Evolutionary conservation across 2,113 vertebrate species (phyloP).

Genomic region (Pelecanus crispus): DNA sequence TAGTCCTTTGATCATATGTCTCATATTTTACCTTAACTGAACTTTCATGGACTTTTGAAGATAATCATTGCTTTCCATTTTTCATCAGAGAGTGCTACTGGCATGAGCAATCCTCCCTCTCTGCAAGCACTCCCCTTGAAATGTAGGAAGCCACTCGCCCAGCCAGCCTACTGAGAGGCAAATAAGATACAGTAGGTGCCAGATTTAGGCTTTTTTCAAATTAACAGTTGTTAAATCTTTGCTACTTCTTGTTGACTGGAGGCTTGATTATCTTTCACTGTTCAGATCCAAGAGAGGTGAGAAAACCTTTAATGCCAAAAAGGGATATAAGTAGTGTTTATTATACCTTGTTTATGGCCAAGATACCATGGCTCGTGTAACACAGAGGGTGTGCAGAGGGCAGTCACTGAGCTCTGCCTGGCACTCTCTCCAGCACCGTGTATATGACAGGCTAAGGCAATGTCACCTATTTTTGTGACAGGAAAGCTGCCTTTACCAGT

Average conservation of each 20-base stretch:
- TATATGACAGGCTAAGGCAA: not conserved
- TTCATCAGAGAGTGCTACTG: constrained; percentile 14
- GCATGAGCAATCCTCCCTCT: not conserved
- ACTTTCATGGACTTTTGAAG: constrained; percentile 9
- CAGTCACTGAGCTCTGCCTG: not conserved
- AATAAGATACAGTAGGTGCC: not conserved
- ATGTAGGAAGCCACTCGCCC: not conserved
- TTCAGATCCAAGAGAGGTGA: not conserved
- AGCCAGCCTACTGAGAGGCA: not conserved
- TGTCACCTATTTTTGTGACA: not conserved
- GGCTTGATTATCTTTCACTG: not conserved
- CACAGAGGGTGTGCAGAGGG: not conserved
- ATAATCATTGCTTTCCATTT: constrained; percentile 36
- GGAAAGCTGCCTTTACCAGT: not conserved
- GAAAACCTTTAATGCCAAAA: not conserved
- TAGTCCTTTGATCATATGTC: constrained; percentile 37
- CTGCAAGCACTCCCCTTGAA: not conserved
- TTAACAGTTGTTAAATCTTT: not conserved
- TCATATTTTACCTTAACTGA: constrained; percentile 53
- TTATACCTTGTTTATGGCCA: not conserved
- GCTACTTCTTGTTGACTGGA: not conserved
- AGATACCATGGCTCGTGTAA: not conserved
- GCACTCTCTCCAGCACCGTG: not conserved
- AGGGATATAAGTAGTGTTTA: not conserved
- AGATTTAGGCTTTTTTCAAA: not conserved